Base-by-base conservation (phyloP, 2,797 vertebrate genomes). In the Sebastes taczanowskii region DNA sequence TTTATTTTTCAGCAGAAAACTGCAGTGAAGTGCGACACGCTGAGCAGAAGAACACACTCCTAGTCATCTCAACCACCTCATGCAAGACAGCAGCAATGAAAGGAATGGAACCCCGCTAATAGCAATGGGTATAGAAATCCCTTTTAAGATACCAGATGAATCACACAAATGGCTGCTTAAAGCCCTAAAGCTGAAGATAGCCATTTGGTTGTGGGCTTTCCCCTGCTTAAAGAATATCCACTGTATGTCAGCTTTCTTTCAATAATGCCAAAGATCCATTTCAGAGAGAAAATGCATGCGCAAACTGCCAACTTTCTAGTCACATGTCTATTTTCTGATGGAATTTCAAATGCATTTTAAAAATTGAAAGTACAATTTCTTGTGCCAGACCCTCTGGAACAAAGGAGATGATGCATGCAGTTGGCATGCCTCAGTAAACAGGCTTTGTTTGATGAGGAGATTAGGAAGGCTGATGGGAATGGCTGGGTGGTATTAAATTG, bases 71-170 rank as follows among this genome's bases (percentile, higher is more conserved):
- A 59, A 71, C 11, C 70, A 73, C 27, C 72, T 81, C 58, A 67
- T 83, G 78, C 68, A 81, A 82, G 73, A 78, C n/a, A 74, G 68
- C 29, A 30, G 66, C 46, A 78, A 77, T 70, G 8, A 69, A 69
- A 68, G 53, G 71, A 77, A 63, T 52, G 22, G 59, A 84, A 46
- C 42, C 61, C 59, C 0, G 2, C 46, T 63, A 67, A 59, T 23
- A 71, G 18, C 56, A 63, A 53, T 0, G 1, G 16, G 3, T 7
- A 20, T 20, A 53, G 35, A 78, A 27, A 46, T 10, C n/a, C 35
- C 34, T 78, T 77, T 66, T 18, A 80, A 69, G 30, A 64, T 32
- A 55, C 25, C 16, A 64, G 27, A 69, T 61, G 13, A 66, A 66
- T 78, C 11, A 32, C 16, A 61, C 20, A 78, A 69, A 84, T 34